phyloP scores from a whole-genome alignment of 2,797 vertebrate genomes.

The Pantherophis alleghaniensis region DNA sequence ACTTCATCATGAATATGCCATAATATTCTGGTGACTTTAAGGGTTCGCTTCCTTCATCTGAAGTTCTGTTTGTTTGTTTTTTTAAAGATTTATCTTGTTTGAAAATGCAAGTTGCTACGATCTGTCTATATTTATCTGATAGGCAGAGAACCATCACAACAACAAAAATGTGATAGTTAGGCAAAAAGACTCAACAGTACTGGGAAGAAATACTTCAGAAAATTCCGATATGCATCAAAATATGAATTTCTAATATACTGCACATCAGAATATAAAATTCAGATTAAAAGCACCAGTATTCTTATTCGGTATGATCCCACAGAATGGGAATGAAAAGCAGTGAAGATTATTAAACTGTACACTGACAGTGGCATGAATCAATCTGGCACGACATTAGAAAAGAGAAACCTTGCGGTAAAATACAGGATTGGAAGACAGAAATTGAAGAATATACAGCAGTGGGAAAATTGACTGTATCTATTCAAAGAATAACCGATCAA shows the following conservation, averaged over 20 bases:
- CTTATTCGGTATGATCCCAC: background rate
- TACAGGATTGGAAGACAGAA: background rate
- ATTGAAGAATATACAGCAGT: background rate
- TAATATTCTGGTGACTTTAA: background rate
- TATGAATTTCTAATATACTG: background rate
- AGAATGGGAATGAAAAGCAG: background rate
- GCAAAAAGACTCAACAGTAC: background rate
- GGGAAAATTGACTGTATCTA: background rate
- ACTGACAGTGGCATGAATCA: background rate
- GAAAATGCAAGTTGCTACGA: background rate
- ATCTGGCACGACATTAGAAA: background rate
- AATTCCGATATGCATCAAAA: background rate
- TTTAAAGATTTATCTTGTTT: background rate
- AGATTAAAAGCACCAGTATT: background rate
- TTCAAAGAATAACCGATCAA: background rate
- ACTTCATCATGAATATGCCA: background rate
- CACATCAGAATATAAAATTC: background rate
- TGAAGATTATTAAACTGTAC: background rate
- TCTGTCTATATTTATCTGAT: constrained; percentile 4
- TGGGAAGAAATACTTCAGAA: background rate
- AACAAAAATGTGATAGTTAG: background rate
- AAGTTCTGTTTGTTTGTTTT: background rate
- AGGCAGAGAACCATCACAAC: background rate
- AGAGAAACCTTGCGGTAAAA: background rate
- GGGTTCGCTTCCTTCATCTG: background rate